These are phyloP conservation scores for Tribolium freemani DNA, from an alignment of 2,888 invertebrate genomes.

Conservation along the genomic window DNA sequence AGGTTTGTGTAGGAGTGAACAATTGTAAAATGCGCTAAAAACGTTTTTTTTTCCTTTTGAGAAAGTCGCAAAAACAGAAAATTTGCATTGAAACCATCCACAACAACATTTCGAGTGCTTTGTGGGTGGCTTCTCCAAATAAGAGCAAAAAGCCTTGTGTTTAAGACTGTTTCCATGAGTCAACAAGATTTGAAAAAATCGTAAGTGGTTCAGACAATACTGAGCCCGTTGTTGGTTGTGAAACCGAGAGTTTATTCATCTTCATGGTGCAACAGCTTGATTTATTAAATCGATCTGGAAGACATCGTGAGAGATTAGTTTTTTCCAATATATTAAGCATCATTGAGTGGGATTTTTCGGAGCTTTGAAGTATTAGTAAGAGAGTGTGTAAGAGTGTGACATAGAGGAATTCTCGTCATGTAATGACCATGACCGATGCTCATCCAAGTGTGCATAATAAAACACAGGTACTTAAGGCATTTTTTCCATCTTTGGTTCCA, in stretches of 20 bases:
- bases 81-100: neutral
- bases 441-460: conserved; percentile 37
- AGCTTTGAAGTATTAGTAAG: neutral
- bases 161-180: neutral
- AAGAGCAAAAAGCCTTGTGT: neutral
- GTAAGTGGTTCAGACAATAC: neutral
- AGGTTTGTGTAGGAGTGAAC: neutral
- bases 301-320: conserved; percentile 40
- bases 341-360: conserved; percentile 1
- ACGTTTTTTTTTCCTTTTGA: neutral
- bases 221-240: conserved; percentile 1
- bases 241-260: conserved; percentile 35
- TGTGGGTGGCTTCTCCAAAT: neutral
- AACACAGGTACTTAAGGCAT: neutral
- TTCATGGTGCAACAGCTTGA: conserved; percentile 35
- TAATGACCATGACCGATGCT: conserved; percentile 46
- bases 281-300: conserved; percentile 29
- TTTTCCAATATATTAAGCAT: neutral
- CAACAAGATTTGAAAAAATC: neutral
- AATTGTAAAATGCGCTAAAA: neutral
- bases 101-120: neutral
- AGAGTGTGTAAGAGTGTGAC: neutral
- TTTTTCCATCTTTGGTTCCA: neutral
- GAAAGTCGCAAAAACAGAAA: neutral
- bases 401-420: conserved; percentile 7